These are phyloP conservation scores for Limenitis camilla DNA, from an alignment of 2,888 invertebrate genomes.

Conservation along the genomic window DNA sequence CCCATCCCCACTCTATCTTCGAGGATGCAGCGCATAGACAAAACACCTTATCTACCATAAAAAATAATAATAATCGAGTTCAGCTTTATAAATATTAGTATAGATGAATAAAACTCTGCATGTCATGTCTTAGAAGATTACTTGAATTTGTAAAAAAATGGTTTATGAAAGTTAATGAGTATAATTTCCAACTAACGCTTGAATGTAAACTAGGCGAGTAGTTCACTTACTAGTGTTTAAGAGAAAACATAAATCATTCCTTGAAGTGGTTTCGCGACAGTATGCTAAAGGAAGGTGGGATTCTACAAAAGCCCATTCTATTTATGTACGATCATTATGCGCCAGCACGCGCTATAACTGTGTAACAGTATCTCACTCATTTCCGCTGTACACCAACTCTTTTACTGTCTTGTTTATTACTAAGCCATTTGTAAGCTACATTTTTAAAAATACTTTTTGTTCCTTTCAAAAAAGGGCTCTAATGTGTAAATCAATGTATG, in stretches of 20 bases:
- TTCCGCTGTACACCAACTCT: conserved; percentile 58
- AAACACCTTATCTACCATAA: no score
- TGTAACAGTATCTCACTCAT: conserved; percentile 64
- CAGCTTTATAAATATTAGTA: no score
- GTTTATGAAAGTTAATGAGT: no score
- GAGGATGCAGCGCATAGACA: no score
- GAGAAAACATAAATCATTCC: conserved; percentile 6
- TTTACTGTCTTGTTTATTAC: conserved; percentile 36
- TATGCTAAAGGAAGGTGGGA: conserved; percentile 45
- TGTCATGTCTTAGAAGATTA: no score
- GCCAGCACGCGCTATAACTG: conserved; percentile 63
- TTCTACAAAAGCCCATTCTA: conserved; percentile 54
- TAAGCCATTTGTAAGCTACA: conserved; percentile 48
- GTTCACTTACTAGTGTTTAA: conserved; percentile 6
- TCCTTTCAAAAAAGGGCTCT: conserved; percentile 5
- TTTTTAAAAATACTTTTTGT: conserved; percentile 37
- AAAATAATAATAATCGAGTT: no score
- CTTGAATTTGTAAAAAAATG: no score
- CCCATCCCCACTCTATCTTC: no score
- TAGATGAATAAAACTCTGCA: no score
- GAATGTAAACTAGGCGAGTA: conserved; percentile 6
- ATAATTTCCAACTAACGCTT: conserved; percentile 7
- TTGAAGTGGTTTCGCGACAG: conserved; percentile 52
- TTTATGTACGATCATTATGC: conserved; percentile 69
- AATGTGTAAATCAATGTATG: conserved; percentile 30